Conservation (phyloP, 2,888 invertebrate genomes). For the Hemicrepidius hirtus region DNA sequence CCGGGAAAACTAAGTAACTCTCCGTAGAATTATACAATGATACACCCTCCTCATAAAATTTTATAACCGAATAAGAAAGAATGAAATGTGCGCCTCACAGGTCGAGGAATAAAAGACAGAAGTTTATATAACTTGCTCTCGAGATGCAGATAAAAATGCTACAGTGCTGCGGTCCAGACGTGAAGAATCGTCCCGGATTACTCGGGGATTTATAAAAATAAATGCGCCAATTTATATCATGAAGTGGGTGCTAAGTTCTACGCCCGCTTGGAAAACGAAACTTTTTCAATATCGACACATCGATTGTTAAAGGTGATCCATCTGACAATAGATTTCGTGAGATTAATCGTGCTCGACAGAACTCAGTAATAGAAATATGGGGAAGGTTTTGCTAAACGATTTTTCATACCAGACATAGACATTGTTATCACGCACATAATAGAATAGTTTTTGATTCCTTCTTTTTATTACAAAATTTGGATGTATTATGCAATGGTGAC, state of each 20-base stretch:
- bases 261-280: constrained; percentile 10
- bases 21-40: constrained; percentile 30
- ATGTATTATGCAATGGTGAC: too few relatives aligned
- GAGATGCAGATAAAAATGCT: constrained; percentile 31
- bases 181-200: constrained; percentile 28
- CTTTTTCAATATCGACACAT: constrained; percentile 28
- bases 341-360: constrained; percentile 16
- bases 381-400: constrained; percentile 16
- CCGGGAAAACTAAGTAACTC: constrained; percentile 17
- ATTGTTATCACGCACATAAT: too few relatives aligned
- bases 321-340: constrained; percentile 7
- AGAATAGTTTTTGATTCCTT: too few relatives aligned
- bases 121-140: constrained; percentile 32
- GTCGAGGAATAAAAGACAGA: constrained; percentile 22
- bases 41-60: constrained; percentile 27
- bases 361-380: constrained; percentile 20
- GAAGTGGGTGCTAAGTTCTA: constrained; percentile 30
- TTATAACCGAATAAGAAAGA: constrained; percentile 27
- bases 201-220: constrained; percentile 27
- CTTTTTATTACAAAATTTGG: too few relatives aligned
- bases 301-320: constrained; percentile 24
- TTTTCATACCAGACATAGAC: not conserved
- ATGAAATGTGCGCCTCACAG: constrained; percentile 31
- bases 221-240: constrained; percentile 30
- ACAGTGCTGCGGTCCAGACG: constrained; percentile 18